These are phyloP conservation scores for Aspidapion aeneum DNA, from an alignment of 2,888 invertebrate genomes.

Conservation along the genomic window DNA sequence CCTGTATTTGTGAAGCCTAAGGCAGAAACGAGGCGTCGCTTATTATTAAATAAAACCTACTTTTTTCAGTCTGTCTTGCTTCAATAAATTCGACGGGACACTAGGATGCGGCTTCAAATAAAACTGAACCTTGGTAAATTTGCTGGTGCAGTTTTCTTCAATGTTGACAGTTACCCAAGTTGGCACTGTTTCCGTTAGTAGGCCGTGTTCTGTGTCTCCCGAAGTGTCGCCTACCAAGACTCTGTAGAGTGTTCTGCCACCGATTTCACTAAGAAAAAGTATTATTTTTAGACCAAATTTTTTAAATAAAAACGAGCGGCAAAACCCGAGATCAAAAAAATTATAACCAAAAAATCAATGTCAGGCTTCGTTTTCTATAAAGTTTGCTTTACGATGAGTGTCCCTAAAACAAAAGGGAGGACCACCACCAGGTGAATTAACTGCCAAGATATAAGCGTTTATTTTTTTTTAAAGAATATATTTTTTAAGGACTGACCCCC, in stretches of 20 bases:
- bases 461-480: too few relatives aligned
- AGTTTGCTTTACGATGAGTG: too few relatives aligned
- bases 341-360: too few relatives aligned
- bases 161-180: constrained; percentile 95
- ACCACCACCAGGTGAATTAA: too few relatives aligned
- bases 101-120: constrained; percentile 92
- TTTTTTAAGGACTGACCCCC: too few relatives aligned
- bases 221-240: constrained; percentile 86
- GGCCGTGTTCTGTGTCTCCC: constrained; percentile 89
- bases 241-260: constrained; percentile 91
- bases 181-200: constrained; percentile 91
- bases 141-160: constrained; percentile 89
- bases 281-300: background rate
- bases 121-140: constrained; percentile 96
- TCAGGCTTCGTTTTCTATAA: too few relatives aligned
- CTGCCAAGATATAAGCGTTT: too few relatives aligned
- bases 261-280: constrained; percentile 73
- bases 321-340: background rate
- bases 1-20: too few relatives aligned
- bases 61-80: constrained; percentile 75
- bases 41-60: too few relatives aligned
- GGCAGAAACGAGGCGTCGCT: too few relatives aligned
- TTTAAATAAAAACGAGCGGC: background rate
- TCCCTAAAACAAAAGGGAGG: too few relatives aligned
- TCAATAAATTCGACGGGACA: constrained; percentile 57